Conservation (phyloP, 2,888 invertebrate species). For the Hyalella azteca region DNA sequence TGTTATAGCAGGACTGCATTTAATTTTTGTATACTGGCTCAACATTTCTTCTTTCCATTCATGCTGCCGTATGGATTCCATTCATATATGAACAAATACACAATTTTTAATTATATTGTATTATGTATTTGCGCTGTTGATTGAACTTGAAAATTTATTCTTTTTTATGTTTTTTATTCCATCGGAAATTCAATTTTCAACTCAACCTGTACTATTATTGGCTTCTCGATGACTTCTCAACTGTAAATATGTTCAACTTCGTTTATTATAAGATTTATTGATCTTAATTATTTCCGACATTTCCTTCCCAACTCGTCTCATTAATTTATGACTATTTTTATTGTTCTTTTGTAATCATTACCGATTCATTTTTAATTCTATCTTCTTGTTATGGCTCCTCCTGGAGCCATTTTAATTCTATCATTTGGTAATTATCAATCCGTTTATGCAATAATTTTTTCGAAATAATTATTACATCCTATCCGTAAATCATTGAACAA, state of each 20-base stretch:
- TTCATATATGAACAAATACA: not conserved
- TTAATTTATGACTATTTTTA: not conserved
- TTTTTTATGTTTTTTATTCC: not conserved
- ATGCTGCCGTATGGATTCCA: not conserved
- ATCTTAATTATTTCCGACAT: not conserved
- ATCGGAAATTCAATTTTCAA: not conserved
- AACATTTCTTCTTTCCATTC: not conserved
- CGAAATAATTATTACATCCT: no score
- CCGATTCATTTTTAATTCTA: not conserved
- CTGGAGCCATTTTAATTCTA: no score
- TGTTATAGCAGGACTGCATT: no score
- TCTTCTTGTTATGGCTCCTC: not conserved
- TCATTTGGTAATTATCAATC: no score
- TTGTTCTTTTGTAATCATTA: not conserved
- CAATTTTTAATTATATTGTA: not conserved
- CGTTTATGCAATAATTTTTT: no score
- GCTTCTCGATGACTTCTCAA: not conserved
- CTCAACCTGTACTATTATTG: not conserved
- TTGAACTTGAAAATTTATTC: no score
- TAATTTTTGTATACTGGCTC: not conserved
- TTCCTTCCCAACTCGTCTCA: no score
- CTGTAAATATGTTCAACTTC: no score
- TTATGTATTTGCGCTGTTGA: not conserved
- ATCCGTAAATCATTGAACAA: no score
- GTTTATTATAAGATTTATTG: not conserved